phyloP scores from a whole-genome alignment of 2,888 invertebrate species.

The Thecophora atra region DNA sequence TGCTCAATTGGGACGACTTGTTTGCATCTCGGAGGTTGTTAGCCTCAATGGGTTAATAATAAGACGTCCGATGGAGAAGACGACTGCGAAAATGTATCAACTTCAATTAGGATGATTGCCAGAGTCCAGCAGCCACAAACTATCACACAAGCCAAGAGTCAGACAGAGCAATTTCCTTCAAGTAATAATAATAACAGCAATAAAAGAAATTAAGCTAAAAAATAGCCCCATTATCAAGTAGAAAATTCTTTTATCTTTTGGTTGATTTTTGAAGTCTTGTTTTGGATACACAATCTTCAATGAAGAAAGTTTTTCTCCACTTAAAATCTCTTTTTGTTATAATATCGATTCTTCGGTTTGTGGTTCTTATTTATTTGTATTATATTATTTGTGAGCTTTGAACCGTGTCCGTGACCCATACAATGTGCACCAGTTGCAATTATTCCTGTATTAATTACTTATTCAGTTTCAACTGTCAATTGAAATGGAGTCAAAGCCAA shows the following conservation, averaged over 20 bases:
- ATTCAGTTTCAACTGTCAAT: neutral
- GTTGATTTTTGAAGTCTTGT: too few relatives aligned
- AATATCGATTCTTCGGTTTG: too few relatives aligned
- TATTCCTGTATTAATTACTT: neutral
- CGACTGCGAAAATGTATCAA: neutral
- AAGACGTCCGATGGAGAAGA: neutral
- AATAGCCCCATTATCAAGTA: too few relatives aligned
- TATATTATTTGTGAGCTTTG: too few relatives aligned
- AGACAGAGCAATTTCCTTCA: slow-evolving; percentile 33
- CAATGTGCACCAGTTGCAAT: neutral
- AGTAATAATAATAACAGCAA: slow-evolving; percentile 30
- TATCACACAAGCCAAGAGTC: slow-evolving; percentile 17
- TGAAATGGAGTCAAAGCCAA: neutral
- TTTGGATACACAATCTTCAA: too few relatives aligned
- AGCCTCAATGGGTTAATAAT: slow-evolving; percentile 10
- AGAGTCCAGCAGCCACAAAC: neutral
- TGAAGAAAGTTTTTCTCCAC: too few relatives aligned
- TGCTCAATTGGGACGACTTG: slow-evolving; percentile 22
- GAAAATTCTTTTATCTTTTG: too few relatives aligned
- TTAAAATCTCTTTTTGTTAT: too few relatives aligned
- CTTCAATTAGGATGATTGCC: slow-evolving; percentile 22
- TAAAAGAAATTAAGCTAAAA: too few relatives aligned
- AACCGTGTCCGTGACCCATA: too few relatives aligned
- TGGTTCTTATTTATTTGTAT: too few relatives aligned
- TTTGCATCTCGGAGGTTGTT: slow-evolving; percentile 6